Evolutionary conservation across 2,797 vertebrate species (phyloP), one percentile per base, ranked within the genome.

Genomic region (Microcaecilia unicolor): DNA sequence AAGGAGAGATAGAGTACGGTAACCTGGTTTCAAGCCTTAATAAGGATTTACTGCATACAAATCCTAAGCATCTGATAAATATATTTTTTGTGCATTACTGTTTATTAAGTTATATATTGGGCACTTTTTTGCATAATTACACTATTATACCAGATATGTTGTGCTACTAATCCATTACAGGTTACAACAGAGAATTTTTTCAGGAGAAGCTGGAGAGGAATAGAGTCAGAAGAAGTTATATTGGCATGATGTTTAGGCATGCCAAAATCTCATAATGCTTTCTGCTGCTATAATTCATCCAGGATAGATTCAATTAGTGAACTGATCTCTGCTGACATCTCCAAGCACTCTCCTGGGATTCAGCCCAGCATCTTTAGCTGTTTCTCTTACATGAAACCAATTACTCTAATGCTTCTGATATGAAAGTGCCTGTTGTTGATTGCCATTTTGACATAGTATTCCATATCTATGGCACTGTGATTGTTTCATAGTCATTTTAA

Each of bases 351-450:
- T 52, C 19, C 4, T 44, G 67, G 57, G 64, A 61, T 35, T 39
- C 5, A 24, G 44, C 32, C 41, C 49, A 48, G 49, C 28, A 21
- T 42, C 49, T 57, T 64, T 46, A 36, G 39, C 34, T 39, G 15
- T 59, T 44, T 56, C 44, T 53, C 64, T 55, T 63, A 53, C 24
- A 21, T 21, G 44, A 59, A 74, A 49, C 37, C 55, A 59, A 55
- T 58, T 55, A 58, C 9, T 37, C 28, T 37, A 45, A 39, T 41
- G 40, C 37, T 37, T 50, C 40, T 54, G 31, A 64, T 17, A 40
- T 46, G 26, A 50, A 53, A 47, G 33, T 41, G 25, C n/a, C 18
- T 53, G 41, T 61, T 60, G 51, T 51, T 35, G 30, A 55, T 39
- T 17, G 25, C 31, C 38, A 12, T 48, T 42, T 54, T 39, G 50